These are phyloP conservation scores for Apis mellifera DNA, from an alignment of 1,140 invertebrate species.

Conservation along the genomic window Amel_HAv3.1 CM009933.2:196001-196500, in stretches of 20 bases:
- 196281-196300: slow-evolving; percentile 89
- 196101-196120: slow-evolving; percentile 88
- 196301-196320: slow-evolving; percentile 91
- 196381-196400: slow-evolving; percentile 85
- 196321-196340: slow-evolving; percentile 86
- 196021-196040: too few relatives aligned
- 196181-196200: background rate
- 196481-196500: background rate
- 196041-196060: slow-evolving; percentile 3
- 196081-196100: slow-evolving; percentile 87
- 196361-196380: slow-evolving; percentile 84
- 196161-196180: slow-evolving; percentile 81
- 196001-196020: too few relatives aligned
- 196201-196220: background rate
- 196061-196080: slow-evolving; percentile 86
- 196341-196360: slow-evolving; percentile 82
- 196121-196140: slow-evolving; percentile 89
- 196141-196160: slow-evolving; percentile 81
- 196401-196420: slow-evolving; percentile 90
- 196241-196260: slow-evolving; percentile 91
- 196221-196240: slow-evolving; percentile 87
- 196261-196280: slow-evolving; percentile 90
- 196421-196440: too few relatives aligned
- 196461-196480: background rate
- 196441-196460: too few relatives aligned